Percentiles rank a stretch among this genome's conserved stretches.
phyloP scores from a whole-genome alignment of 1,140 invertebrate species.

The Atta cephalotes region DNA sequence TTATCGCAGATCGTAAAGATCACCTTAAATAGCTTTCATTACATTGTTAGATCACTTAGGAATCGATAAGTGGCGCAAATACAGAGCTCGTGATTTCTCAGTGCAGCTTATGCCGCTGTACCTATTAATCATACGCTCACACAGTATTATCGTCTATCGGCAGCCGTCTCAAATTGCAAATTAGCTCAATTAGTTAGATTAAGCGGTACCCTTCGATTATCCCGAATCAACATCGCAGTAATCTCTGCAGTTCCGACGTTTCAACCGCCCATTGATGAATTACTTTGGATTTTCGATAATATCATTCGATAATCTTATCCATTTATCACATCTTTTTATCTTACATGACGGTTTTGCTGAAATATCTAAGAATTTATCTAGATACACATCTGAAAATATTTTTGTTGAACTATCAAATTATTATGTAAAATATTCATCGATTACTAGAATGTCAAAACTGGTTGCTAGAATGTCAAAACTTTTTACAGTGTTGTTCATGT shows the following conservation, averaged over 20 bases:
- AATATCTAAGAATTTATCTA: no score
- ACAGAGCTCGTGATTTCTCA: neutral
- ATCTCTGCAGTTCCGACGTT: neutral
- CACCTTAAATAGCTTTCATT: neutral
- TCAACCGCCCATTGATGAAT: neutral
- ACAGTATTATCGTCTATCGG: neutral
- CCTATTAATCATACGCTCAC: conserved; percentile 16
- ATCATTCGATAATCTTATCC: neutral
- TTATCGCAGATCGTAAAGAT: conserved; percentile 39
- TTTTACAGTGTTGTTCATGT: no score
- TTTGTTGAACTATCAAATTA: no score
- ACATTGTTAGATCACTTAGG: neutral
- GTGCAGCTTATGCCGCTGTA: neutral
- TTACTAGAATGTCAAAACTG: no score
- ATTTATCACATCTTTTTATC: neutral
- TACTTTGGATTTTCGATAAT: neutral
- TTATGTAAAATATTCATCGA: no score
- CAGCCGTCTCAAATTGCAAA: conserved; percentile 42
- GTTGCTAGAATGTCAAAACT: no score
- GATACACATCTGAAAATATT: no score
- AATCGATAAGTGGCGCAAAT: neutral
- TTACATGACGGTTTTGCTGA: no score
- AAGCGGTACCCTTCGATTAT: conserved; percentile 22
- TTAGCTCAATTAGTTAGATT: conserved; percentile 35
- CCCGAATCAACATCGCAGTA: neutral